A percentile compares a stretch with the other conserved stretches of the same genome.
These are phyloP conservation scores for Drosophila yooni DNA, from an alignment of 2,888 invertebrate species.

Conservation along the genomic window DNA sequence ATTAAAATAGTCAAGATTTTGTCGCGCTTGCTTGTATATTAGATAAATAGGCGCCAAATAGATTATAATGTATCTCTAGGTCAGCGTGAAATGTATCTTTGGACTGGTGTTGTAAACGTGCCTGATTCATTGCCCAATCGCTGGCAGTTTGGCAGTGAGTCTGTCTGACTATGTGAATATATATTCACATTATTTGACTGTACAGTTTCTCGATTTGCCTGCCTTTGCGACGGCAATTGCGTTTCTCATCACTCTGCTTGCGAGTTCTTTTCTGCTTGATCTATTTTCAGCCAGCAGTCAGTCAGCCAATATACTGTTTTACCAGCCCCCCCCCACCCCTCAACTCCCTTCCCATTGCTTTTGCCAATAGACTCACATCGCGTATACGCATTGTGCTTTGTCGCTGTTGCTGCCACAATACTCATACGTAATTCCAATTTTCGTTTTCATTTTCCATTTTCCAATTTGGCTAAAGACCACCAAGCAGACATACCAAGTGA, in stretches of 20 bases:
- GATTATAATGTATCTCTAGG: slow-evolving; percentile 59
- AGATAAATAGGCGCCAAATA: slow-evolving; percentile 49
- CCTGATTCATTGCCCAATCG: slow-evolving; percentile 11
- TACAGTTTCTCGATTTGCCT: slow-evolving; percentile 51
- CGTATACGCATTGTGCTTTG: slow-evolving; percentile 55
- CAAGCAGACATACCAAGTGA: slow-evolving; percentile 38
- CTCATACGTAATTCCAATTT: slow-evolving; percentile 45
- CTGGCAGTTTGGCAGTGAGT: not conserved
- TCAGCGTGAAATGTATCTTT: slow-evolving; percentile 56
- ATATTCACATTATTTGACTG: slow-evolving; percentile 33
- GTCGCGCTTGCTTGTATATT: slow-evolving; percentile 22
- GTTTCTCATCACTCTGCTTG: slow-evolving; percentile 46
- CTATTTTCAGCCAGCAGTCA: slow-evolving; percentile 76
- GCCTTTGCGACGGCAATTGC: slow-evolving; percentile 50
- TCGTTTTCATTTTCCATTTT: slow-evolving; percentile 45
- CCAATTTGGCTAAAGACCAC: slow-evolving; percentile 38
- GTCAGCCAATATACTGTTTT: slow-evolving; percentile 20
- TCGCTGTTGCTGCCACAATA: slow-evolving; percentile 29
- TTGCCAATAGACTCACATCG: slow-evolving; percentile 24
- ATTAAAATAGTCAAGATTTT: slow-evolving; percentile 27
- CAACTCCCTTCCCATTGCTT: not conserved
- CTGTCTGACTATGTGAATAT: not conserved
- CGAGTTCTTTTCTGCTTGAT: slow-evolving; percentile 68
- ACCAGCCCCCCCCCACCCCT: not conserved
- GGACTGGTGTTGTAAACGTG: slow-evolving; percentile 3